Conservation (phyloP, 1,140 invertebrate species). For the Periplaneta americana region DNA sequence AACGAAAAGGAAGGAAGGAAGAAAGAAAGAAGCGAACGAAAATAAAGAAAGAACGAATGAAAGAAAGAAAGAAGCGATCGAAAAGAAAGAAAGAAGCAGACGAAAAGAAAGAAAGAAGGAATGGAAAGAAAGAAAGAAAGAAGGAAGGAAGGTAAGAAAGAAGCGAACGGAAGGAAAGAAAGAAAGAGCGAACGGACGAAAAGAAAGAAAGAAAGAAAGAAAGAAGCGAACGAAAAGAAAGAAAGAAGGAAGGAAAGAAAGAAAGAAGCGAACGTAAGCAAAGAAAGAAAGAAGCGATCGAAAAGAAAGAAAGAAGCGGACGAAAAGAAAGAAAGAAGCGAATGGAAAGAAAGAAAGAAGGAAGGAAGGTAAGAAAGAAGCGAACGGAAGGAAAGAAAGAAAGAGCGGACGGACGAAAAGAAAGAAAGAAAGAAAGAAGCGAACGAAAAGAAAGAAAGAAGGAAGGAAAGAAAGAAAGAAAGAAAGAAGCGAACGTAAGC, state of each 20-base stretch:
- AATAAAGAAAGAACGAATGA: neutral
- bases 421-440: no score
- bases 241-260: no score
- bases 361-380: neutral
- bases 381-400: neutral
- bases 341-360: neutral
- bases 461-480: no score
- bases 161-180: neutral
- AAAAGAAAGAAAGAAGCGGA: no score
- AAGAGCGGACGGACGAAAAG: neutral
- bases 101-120: neutral
- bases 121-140: neutral
- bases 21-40: neutral
- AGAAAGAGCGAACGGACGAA: neutral
- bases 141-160: neutral
- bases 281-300: no score
- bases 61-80: neutral
- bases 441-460: no score
- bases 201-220: neutral
- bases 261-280: neutral
- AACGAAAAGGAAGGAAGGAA: neutral
- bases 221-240: neutral
- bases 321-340: no score
- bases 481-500: no score
- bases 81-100: neutral